These are phyloP conservation scores for Conopomorpha cramerella DNA, from an alignment of 1,140 invertebrate genomes.

Conservation along the genomic window DNA sequence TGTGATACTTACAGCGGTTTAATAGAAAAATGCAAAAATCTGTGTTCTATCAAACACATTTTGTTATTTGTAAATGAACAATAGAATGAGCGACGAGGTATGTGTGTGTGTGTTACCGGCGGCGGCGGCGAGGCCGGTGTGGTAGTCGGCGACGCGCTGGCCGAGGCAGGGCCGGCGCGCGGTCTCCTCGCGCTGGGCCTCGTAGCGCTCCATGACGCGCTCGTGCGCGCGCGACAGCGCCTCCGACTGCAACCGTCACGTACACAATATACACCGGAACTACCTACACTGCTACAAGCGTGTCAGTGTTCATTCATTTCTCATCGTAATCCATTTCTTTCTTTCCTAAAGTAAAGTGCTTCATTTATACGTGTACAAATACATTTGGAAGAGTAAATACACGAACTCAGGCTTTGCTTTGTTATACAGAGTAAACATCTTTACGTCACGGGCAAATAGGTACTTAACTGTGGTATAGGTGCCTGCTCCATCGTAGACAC, in stretches of 20 bases:
- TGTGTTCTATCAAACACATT: too few species aligned
- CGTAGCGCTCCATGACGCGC: slow-evolving; percentile 28
- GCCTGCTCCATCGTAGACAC: too few species aligned
- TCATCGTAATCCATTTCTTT: background rate
- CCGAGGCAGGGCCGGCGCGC: slow-evolving; percentile 23
- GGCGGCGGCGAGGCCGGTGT: slow-evolving; percentile 18
- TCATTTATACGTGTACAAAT: too few species aligned
- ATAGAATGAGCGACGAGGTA: too few species aligned
- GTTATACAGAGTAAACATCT: background rate
- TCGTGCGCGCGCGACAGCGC: slow-evolving; percentile 29
- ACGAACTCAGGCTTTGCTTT: background rate
- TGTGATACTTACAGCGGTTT: too few species aligned
- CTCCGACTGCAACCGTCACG: slow-evolving; percentile 20
- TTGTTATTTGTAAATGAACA: too few species aligned
- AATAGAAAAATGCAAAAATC: too few species aligned
- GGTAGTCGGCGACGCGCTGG: slow-evolving; percentile 28
- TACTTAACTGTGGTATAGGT: too few species aligned
- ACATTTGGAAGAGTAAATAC: background rate
- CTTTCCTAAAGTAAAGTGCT: too few species aligned
- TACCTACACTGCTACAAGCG: background rate
- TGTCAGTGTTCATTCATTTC: background rate
- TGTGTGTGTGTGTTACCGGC: too few species aligned
- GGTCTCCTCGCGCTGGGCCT: slow-evolving; percentile 9
- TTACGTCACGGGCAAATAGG: too few species aligned
- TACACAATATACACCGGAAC: background rate